Percentiles rank a stretch among this genome's conserved stretches.
Evolutionary conservation across 2,888 invertebrate species (phyloP).

Genomic region (Augochlorella aurata): DNA sequence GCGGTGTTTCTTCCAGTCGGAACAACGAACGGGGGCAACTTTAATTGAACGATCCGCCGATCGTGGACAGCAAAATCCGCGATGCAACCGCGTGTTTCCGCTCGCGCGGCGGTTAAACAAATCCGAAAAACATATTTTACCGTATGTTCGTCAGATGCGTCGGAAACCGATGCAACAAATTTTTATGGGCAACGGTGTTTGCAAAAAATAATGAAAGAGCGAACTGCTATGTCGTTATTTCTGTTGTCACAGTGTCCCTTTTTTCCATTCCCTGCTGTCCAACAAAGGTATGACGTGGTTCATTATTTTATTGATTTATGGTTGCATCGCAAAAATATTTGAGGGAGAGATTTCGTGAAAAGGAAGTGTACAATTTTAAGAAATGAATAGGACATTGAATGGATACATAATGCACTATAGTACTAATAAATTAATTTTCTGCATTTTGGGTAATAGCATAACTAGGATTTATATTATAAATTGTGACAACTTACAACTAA

Average conservation of each 20-base stretch:
- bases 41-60: slow-evolving; percentile 35
- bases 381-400: too few relatives aligned
- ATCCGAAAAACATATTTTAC: slow-evolving; percentile 34
- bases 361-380: too few relatives aligned
- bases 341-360: too few relatives aligned
- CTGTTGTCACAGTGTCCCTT: neutral
- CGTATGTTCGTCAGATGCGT: slow-evolving; percentile 13
- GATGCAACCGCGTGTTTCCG: slow-evolving; percentile 29
- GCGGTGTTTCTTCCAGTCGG: slow-evolving; percentile 6
- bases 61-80: slow-evolving; percentile 19
- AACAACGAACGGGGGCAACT: slow-evolving; percentile 23
- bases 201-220: slow-evolving; percentile 32
- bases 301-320: too few relatives aligned
- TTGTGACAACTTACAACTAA: too few relatives aligned
- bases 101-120: slow-evolving; percentile 31
- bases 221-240: too few relatives aligned
- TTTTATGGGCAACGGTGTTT: slow-evolving; percentile 20
- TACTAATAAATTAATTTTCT: too few relatives aligned
- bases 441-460: too few relatives aligned
- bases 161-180: slow-evolving; percentile 26
- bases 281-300: too few relatives aligned
- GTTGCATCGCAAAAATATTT: too few relatives aligned
- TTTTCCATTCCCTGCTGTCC: neutral
- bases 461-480: too few relatives aligned
- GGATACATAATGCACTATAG: too few relatives aligned